These are phyloP conservation scores for Erebia ligea DNA, from an alignment of 2,888 invertebrate genomes.

Conservation along the genomic window DNA sequence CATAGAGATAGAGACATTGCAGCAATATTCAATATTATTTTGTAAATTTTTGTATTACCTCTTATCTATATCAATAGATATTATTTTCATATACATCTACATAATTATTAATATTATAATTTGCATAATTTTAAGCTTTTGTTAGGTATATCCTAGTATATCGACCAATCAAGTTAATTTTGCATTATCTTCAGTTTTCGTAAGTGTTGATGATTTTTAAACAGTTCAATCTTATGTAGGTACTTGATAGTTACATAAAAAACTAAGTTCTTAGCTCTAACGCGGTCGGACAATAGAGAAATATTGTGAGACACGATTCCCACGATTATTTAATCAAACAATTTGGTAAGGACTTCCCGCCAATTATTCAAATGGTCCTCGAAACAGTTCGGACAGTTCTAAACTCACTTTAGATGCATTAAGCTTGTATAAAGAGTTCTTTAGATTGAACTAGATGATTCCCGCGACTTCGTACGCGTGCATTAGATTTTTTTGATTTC, in stretches of 20 bases:
- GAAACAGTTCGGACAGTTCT: slow-evolving; percentile 30
- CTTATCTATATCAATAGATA: no score
- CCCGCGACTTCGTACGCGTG: no score
- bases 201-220: background rate
- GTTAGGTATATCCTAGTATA: no score
- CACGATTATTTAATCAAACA: slow-evolving; percentile 43
- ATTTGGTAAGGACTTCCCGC: slow-evolving; percentile 43
- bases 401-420: slow-evolving; percentile 25
- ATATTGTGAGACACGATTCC: slow-evolving; percentile 31
- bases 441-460: slow-evolving; percentile 9
- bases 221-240: no score
- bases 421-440: background rate
- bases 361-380: slow-evolving; percentile 40
- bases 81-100: no score
- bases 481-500: no score
- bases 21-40: no score
- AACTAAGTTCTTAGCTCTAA: slow-evolving; percentile 16
- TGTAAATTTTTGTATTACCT: no score
- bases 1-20: no score
- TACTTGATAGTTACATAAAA: background rate
- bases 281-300: slow-evolving; percentile 16
- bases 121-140: no score
- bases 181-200: background rate
- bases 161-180: no score
- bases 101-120: no score